Conservation (phyloP, 2,113 vertebrate genomes). For the Microcebus tavaratra region DNA sequence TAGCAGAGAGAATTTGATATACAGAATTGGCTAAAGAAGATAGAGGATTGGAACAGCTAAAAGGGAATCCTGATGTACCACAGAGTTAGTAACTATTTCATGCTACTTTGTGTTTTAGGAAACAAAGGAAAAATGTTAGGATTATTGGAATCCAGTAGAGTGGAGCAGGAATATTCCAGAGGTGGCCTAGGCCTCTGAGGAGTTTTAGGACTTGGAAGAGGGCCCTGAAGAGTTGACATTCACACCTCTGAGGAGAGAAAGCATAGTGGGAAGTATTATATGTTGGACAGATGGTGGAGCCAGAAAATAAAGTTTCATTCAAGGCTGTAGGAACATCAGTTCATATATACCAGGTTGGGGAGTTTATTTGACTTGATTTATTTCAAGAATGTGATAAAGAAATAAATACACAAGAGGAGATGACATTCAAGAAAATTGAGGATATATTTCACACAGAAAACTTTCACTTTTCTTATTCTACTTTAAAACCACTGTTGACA, state of each 20-base stretch:
- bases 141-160: background rate
- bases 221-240: background rate
- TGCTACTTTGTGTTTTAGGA: background rate
- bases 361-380: conserved; percentile 11
- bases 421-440: background rate
- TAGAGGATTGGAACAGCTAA: background rate
- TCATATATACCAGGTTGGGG: background rate
- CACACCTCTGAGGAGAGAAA: background rate
- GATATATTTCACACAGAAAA: background rate
- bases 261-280: background rate
- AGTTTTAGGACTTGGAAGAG: background rate
- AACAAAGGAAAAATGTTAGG: background rate
- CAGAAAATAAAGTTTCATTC: background rate
- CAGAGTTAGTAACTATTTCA: background rate
- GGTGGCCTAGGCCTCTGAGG: background rate
- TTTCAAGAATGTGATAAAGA: background rate
- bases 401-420: background rate
- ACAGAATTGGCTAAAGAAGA: background rate
- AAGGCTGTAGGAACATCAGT: background rate
- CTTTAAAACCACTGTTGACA: background rate
- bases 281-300: background rate
- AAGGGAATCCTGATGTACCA: background rate
- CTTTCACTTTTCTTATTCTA: background rate
- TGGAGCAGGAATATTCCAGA: background rate
- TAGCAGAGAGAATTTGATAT: background rate